Evolutionary conservation across 2,797 vertebrate genomes (phyloP), one percentile per base, ranked within the genome.

Genomic region (Chaunax sp.): DNA sequence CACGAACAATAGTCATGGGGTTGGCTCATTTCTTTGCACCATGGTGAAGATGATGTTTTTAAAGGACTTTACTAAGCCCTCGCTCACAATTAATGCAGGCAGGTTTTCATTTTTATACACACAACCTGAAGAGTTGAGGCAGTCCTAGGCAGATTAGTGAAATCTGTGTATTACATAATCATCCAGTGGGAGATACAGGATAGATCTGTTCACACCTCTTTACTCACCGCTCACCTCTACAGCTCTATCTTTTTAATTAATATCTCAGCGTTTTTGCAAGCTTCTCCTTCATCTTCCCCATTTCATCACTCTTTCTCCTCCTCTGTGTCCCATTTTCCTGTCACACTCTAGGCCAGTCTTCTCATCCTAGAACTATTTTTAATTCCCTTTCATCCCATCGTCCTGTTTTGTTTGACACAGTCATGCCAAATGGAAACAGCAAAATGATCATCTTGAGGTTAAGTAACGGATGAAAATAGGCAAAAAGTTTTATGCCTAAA

Each of bases 151-250:
- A 25, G 43, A 69, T 64, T 56, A 80, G 71, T 55, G 35, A 43
- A 23, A 76, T 59, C 25, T 56, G 63, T 40, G 19, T 38, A 11
- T 85, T 83, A 69, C 25, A 75, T 84, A 82, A 86, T 53, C 50
- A 64, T 65, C 40, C 18, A 41, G 22, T 33, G 30, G 76, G 55
- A 73, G 53, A 44, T 46, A 40, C 47, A 46, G 62, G 28, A 61
- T 59, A 16, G 53, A 69, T 64, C 22, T 14, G 18, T 23, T 71
- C 59, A 41, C 49, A 50, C 30, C 66, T 64, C 25, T 10, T 70
- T 75, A 61, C 50, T 72, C 38, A 70, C 58, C 19, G 52, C 55
- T 80, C 65, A 50, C 41, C 63, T 77, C 61, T 40, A 18, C 50
- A 41, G 22, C 40, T 56, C 53, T 46, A 60, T 51, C 30, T 63